These are phyloP conservation scores for Odontamblyopus lacepedii DNA, from an alignment of 2,797 vertebrate genomes.

Conservation along the genomic window DNA sequence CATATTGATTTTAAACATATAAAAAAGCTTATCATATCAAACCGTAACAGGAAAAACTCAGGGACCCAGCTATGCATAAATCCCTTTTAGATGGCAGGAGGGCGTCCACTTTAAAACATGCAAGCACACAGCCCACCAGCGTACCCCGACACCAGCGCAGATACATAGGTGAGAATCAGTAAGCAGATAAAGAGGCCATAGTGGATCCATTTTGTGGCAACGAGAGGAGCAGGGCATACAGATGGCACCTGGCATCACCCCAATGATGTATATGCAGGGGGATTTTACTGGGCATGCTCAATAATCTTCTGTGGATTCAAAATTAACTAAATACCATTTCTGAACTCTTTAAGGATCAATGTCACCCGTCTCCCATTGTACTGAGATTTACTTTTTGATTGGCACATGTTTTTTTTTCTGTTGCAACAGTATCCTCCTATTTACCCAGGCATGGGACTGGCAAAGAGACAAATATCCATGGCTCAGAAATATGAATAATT, in stretches of 20 bases:
- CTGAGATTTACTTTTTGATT: background rate
- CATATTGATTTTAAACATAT: conserved; percentile 99
- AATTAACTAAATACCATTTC: background rate
- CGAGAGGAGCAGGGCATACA: conserved; percentile 81
- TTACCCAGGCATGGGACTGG: too few species aligned
- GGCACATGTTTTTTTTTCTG: background rate
- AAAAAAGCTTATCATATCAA: conserved; percentile 99
- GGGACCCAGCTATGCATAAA: conserved; percentile 96
- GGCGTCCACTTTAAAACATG: conserved; percentile 87
- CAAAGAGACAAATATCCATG: too few species aligned
- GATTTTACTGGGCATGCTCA: conserved; percentile 42
- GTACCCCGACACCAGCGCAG: conserved; percentile 67
- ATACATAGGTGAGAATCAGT: conserved; percentile 70
- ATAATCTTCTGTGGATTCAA: conserved; percentile 10
- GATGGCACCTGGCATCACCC: conserved; percentile 72
- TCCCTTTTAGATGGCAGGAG: conserved; percentile 90
- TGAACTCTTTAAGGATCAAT: background rate
- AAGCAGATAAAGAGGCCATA: conserved; percentile 80
- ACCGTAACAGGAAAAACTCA: conserved; percentile 97
- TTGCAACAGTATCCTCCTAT: too few species aligned
- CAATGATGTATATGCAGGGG: conserved; percentile 41
- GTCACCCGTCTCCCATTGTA: background rate
- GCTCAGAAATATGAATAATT: too few species aligned
- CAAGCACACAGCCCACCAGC: conserved; percentile 67
- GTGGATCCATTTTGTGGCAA: conserved; percentile 89